Percentiles rank a stretch among this genome's conserved stretches.
Evolutionary conservation across 2,888 invertebrate genomes (phyloP).

Genomic region (Argynnis bischoffii): DNA sequence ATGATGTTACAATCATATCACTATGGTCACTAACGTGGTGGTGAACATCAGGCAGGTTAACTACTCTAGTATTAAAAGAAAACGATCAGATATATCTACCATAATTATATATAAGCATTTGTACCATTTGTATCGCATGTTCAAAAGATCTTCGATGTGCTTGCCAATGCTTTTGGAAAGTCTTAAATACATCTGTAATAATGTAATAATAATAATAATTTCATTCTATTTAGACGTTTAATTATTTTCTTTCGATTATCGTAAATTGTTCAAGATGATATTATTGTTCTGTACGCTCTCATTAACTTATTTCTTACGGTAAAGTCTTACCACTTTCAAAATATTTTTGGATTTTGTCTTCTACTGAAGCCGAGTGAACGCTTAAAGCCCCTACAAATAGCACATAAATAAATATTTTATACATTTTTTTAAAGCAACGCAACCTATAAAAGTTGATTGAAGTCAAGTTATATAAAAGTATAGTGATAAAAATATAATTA

Average conservation of each 20-base stretch:
- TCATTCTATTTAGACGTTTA: too few relatives aligned
- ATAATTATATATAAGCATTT: neutral
- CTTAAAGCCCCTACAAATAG: constrained; percentile 4
- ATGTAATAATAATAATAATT: neutral
- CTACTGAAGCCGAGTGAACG: constrained; percentile 22
- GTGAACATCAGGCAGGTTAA: too few relatives aligned
- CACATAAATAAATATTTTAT: neutral
- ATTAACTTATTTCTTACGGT: too few relatives aligned
- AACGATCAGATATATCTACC: neutral
- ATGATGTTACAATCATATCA: too few relatives aligned
- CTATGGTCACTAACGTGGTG: too few relatives aligned
- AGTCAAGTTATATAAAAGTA: neutral
- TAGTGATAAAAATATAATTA: constrained; percentile 9
- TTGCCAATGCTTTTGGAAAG: constrained; percentile 49
- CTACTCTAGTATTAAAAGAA: neutral
- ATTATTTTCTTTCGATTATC: too few relatives aligned
- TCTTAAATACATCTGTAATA: constrained; percentile 46
- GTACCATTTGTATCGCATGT: constrained; percentile 50
- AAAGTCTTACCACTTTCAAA: constrained; percentile 48
- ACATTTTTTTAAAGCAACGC: constrained; percentile 9
- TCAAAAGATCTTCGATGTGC: constrained; percentile 47
- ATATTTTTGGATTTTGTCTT: constrained; percentile 38
- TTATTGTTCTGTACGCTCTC: too few relatives aligned
- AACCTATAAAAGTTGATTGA: neutral
- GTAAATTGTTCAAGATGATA: too few relatives aligned